Evolutionary conservation across 37 sponge, comb jelly and placozoan species (phyloP), one percentile per base, ranked within the genome.

Genomic region (Oopsacas minuta): DNA sequence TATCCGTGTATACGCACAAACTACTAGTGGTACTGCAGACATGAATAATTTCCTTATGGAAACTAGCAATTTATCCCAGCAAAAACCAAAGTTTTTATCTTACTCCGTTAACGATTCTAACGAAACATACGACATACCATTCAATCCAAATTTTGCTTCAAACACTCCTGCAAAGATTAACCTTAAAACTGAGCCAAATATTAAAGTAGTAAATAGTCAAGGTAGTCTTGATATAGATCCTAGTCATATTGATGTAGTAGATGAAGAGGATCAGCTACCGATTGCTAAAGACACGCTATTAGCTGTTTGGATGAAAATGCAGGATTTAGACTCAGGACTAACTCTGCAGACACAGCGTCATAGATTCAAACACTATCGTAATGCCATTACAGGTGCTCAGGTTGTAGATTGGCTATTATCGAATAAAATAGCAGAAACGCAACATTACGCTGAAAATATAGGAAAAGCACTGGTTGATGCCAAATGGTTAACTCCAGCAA

Each of bases 381-480:
- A 90, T 52, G 75, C 91, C 7, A 89, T 84, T 81, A 81, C 87
- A 32, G 95, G 90, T 8, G 38, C 37, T 35, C 88, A 86, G 30
- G 85, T 92, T 36, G 88, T 92, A 20, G 89, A 86, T 22, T 94
- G 95, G 95, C 87, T 94, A 17, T 25, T 92, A 46, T 51, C 25
- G 35, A 87, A 85, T 35, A 86, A 81, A 0, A 85, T 85, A 36
- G 89, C 88, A 0, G 20, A 35, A 25, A 83, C 90, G 81, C 89
- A 90, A 92, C 75, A 82, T 5, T 83, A 42, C 28, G 94, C 90
- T 5, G 85, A 86, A 5, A 83, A 83, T 36, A 86, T 93, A 32
- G 94, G 91, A 7, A 89, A 91, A 52, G 88, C 88, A 20, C 37
- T 93, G 37, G 91, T 93, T 22, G 88, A 93, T 84, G 88, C 91